Evolutionary conservation across 2,888 invertebrate genomes (phyloP).

Genomic region (Anagyrus pseudococci): DNA sequence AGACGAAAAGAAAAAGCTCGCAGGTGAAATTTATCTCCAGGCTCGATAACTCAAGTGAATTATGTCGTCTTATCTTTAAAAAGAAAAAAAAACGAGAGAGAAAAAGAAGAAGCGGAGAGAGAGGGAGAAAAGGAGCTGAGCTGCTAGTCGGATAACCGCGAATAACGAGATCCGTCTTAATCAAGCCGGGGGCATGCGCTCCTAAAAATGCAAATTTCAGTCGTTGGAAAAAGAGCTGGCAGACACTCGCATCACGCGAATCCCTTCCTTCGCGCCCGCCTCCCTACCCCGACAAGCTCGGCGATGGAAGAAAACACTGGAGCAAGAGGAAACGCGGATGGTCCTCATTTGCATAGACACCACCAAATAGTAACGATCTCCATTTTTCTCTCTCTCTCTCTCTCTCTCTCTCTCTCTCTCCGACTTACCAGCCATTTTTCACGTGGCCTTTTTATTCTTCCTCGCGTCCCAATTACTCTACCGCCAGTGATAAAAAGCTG

Average conservation of each 20-base stretch:
- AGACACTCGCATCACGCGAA: conserved; percentile 13
- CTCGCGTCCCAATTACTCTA: neutral
- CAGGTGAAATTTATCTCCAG: conserved; percentile 3
- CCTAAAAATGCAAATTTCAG: conserved; percentile 58
- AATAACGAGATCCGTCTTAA: conserved; percentile 47
- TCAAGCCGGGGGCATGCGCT: conserved; percentile 57
- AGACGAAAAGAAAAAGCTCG: neutral
- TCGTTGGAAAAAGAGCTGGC: conserved; percentile 26
- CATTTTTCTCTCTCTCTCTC: conserved; percentile 32
- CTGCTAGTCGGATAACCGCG: conserved; percentile 19
- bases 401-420: conserved; percentile 36
- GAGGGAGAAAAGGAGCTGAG: conserved; percentile 12
- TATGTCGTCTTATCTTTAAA: conserved; percentile 19
- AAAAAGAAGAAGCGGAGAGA: neutral
- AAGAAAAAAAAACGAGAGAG: neutral
- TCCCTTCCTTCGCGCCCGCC: conserved; percentile 13
- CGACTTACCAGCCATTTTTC: neutral
- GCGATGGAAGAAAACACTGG: conserved; percentile 12
- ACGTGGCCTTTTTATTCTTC: neutral
- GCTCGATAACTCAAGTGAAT: conserved; percentile 24
- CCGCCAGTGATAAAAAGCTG: neutral
- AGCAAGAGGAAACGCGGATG: conserved; percentile 18
- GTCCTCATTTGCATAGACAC: conserved; percentile 49
- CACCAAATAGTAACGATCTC: conserved; percentile 50
- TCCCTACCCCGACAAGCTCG: no score